Evolutionary conservation across 2,797 vertebrate species (phyloP).

Genomic region (Pagetopsis macropterus): DNA sequence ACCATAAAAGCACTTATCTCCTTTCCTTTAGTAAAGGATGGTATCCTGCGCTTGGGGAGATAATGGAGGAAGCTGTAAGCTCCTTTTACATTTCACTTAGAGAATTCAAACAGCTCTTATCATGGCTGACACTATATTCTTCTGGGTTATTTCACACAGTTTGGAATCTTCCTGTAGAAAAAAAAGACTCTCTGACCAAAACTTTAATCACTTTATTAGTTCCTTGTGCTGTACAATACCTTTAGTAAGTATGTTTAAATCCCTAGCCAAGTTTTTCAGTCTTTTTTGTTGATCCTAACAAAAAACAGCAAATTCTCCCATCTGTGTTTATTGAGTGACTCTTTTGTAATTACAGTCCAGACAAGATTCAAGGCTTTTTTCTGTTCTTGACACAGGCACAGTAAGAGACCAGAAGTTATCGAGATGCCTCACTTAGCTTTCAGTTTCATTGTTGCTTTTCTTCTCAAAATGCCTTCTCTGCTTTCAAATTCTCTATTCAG

Average conservation of each 20-base stretch:
- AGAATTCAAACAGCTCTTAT: too few species aligned
- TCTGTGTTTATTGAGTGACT: constrained; percentile 11
- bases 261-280: constrained; percentile 2
- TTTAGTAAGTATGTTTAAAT: neutral
- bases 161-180: too few species aligned
- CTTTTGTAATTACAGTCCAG: constrained; percentile 23
- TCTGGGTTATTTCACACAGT: too few species aligned
- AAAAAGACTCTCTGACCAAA: too few species aligned
- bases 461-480: constrained; percentile 32
- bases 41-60: too few species aligned
- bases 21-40: too few species aligned
- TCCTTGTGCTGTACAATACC: neutral
- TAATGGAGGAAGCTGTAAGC: too few species aligned
- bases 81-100: too few species aligned
- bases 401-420: constrained; percentile 19
- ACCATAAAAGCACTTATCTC: too few species aligned
- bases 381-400: neutral
- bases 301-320: neutral
- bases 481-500: constrained; percentile 66
- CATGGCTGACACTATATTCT: too few species aligned
- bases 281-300: constrained; percentile 1
- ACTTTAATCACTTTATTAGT: neutral
- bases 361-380: constrained; percentile 15
- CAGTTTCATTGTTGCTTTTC: constrained; percentile 43
- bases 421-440: constrained; percentile 34